These are phyloP conservation scores for Channallabes apus DNA, from an alignment of 2,797 vertebrate species.

Conservation along the genomic window DNA sequence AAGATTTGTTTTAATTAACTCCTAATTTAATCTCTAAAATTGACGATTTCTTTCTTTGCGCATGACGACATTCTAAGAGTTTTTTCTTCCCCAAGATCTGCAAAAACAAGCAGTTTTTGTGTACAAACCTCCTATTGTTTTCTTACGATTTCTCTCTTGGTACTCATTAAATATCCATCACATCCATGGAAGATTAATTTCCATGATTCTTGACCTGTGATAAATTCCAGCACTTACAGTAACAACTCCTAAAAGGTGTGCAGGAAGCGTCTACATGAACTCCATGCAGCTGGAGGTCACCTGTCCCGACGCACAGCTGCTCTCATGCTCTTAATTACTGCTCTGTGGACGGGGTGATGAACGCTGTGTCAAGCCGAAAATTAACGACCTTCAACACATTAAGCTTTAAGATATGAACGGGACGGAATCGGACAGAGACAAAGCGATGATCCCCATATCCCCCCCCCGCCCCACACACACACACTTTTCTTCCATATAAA, in stretches of 20 bases:
- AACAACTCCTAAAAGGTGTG: slow-evolving; percentile 19
- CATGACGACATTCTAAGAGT: neutral
- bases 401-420: neutral
- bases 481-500: too few species aligned
- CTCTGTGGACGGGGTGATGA: slow-evolving; percentile 27
- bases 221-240: slow-evolving; percentile 28
- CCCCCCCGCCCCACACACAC: too few species aligned
- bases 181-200: neutral
- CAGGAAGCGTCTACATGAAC: slow-evolving; percentile 30
- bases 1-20: neutral
- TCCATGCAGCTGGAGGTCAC: slow-evolving; percentile 27
- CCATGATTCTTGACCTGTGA: slow-evolving; percentile 6
- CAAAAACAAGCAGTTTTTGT: too few species aligned
- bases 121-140: too few species aligned
- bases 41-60: neutral
- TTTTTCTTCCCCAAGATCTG: too few species aligned
- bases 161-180: too few species aligned
- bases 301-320: slow-evolving; percentile 5
- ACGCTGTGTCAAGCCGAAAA: slow-evolving; percentile 24
- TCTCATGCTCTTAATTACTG: slow-evolving; percentile 25
- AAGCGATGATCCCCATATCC: neutral
- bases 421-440: neutral
- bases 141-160: neutral
- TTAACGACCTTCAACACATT: neutral
- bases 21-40: too few species aligned